Evolutionary conservation across 2,797 vertebrate species (phyloP).

Genomic region (Enteromius viviparus): DNA sequence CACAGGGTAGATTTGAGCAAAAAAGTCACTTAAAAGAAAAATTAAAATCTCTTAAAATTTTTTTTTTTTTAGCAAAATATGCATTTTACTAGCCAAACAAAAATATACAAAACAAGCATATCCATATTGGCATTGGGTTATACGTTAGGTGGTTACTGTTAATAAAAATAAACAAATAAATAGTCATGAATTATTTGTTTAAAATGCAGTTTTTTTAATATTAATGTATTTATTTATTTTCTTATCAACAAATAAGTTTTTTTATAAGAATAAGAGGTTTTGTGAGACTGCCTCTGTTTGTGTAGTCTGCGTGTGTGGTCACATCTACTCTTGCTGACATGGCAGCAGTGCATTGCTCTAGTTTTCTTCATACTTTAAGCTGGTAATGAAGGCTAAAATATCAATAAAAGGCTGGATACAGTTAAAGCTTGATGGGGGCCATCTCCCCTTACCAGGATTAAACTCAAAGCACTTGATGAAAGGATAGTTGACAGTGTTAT

Average conservation of each 20-base stretch:
- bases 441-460: slow-evolving; percentile 1
- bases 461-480: slow-evolving; percentile 23
- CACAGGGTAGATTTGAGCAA: neutral
- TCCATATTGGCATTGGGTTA: neutral
- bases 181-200: neutral
- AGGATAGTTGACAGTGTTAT: slow-evolving; percentile 32
- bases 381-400: slow-evolving; percentile 6
- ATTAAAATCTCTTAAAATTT: neutral
- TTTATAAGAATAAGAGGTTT: neutral
- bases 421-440: neutral
- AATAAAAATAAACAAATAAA: neutral
- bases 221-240: neutral
- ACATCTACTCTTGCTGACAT: neutral
- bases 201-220: neutral
- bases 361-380: slow-evolving; percentile 2
- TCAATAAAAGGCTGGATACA: neutral
- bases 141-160: neutral
- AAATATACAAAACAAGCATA: neutral
- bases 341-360: neutral
- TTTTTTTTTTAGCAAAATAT: neutral
- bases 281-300: neutral
- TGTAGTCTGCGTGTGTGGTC: neutral
- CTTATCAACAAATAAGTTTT: no score
- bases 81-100: neutral
- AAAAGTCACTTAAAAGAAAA: neutral